A percentile compares a stretch with the other conserved stretches of the same genome.
These are phyloP conservation scores for Mesaphorura yosii DNA, from an alignment of 1,140 invertebrate species.

Conservation along the genomic window DNA sequence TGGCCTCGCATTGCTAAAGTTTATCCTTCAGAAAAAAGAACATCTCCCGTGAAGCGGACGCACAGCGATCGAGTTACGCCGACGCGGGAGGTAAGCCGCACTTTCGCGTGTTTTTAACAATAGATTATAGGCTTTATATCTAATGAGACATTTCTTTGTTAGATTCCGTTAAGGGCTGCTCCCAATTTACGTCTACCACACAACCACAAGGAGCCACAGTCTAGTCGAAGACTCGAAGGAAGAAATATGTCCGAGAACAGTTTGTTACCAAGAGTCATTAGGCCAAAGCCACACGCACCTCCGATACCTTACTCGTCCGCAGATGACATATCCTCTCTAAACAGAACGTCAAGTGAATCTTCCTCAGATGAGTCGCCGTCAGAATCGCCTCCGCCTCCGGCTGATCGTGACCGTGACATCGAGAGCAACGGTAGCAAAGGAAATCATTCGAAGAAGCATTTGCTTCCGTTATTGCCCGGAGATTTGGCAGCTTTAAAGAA, in stretches of 20 bases:
- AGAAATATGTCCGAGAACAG: slow-evolving; percentile 25
- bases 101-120: background rate
- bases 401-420: slow-evolving; percentile 33
- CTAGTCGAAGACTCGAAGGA: slow-evolving; percentile 11
- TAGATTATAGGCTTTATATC: too few relatives aligned
- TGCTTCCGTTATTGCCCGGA: slow-evolving; percentile 17
- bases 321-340: slow-evolving; percentile 63
- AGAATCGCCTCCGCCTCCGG: slow-evolving; percentile 48
- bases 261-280: slow-evolving; percentile 14
- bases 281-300: slow-evolving; percentile 15
- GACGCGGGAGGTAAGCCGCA: slow-evolving; percentile 18
- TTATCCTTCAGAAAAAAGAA: slow-evolving; percentile 28
- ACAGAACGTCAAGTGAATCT: slow-evolving; percentile 62
- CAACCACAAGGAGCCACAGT: slow-evolving; percentile 4
- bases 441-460: slow-evolving; percentile 6
- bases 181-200: slow-evolving; percentile 9
- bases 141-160: too few relatives aligned
- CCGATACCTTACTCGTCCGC: slow-evolving; percentile 52
- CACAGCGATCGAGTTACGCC: slow-evolving; percentile 30
- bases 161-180: slow-evolving; percentile 10
- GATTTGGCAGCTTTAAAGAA: slow-evolving; percentile 21
- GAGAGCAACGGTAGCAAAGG: slow-evolving; percentile 6
- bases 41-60: slow-evolving; percentile 29
- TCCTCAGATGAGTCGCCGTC: slow-evolving; percentile 57
- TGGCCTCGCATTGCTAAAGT: slow-evolving; percentile 31